A percentile compares a stretch with the other conserved stretches of the same genome.
Evolutionary conservation across 2,888 invertebrate species (phyloP).

Genomic region (Ichneumoninae sp.): DNA sequence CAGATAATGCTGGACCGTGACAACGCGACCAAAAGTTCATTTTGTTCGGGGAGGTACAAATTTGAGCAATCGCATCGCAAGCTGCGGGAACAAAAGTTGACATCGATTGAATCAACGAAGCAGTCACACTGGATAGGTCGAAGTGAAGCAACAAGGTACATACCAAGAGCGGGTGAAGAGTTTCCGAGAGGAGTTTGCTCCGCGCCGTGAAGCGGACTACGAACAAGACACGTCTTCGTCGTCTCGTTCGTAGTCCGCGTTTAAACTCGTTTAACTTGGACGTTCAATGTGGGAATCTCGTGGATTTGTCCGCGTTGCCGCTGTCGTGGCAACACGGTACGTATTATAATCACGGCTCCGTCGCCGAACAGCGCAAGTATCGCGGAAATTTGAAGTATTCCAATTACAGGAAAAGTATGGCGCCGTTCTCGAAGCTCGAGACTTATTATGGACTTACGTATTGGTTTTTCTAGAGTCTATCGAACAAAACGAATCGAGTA

Average conservation of each 20-base stretch:
- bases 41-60: neutral
- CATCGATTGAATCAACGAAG: neutral
- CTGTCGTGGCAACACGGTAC: neutral
- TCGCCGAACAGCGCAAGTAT: neutral
- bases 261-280: constrained; percentile 26
- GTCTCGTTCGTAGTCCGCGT: neutral
- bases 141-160: neutral
- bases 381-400: neutral
- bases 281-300: neutral
- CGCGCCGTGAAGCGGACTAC: neutral
- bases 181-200: neutral
- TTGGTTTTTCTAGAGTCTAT: neutral
- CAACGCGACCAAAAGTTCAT: neutral
- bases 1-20: no score
- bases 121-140: neutral
- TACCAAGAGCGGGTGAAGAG: neutral
- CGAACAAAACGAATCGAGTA: neutral
- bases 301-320: neutral
- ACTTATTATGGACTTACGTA: neutral
- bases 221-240: neutral
- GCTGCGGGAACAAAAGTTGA: neutral
- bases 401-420: neutral
- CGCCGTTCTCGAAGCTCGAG: neutral
- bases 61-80: constrained; percentile 8
- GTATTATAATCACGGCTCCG: neutral